Conservation (phyloP, 1,140 invertebrate genomes). For the Saccostrea echinata region DNA sequence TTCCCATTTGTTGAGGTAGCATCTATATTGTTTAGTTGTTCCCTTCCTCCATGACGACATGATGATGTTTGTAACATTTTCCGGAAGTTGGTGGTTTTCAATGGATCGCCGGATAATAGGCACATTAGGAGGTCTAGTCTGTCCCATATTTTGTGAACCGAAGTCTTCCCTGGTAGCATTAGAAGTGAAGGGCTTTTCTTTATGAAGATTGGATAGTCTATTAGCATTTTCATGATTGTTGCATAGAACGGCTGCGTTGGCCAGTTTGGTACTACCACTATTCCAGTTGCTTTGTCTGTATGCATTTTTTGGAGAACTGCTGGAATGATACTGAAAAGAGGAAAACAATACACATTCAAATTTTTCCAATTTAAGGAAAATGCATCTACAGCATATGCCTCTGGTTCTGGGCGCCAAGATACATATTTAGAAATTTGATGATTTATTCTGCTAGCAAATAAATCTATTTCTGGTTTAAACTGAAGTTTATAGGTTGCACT, state of each 20-base stretch:
- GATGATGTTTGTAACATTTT: neutral
- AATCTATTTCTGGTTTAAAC: conserved; percentile 50
- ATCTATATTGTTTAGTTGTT: neutral
- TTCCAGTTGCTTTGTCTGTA: conserved; percentile 9
- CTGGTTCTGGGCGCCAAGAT: conserved; percentile 49
- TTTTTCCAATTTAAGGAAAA: conserved; percentile 45
- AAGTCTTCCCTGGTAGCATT: neutral
- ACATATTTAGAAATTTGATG: conserved; percentile 28
- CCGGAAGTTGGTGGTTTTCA: neutral
- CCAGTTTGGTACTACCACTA: conserved; percentile 44
- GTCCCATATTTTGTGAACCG: too few relatives aligned
- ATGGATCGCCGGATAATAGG: neutral
- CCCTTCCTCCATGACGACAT: neutral
- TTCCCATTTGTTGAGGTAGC: neutral
- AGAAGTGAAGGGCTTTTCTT: neutral
- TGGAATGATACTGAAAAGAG: conserved; percentile 42
- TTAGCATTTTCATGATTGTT: neutral
- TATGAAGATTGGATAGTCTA: neutral
- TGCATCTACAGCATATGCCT: conserved; percentile 45
- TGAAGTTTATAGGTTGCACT: neutral
- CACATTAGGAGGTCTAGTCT: neutral
- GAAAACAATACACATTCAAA: conserved; percentile 46
- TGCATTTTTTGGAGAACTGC: conserved; percentile 42
- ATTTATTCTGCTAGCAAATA: conserved; percentile 48
- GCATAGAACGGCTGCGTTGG: conserved; percentile 42